phyloP scores from a whole-genome alignment of 2,113 vertebrate genomes.

The Labrus mixtus region DNA sequence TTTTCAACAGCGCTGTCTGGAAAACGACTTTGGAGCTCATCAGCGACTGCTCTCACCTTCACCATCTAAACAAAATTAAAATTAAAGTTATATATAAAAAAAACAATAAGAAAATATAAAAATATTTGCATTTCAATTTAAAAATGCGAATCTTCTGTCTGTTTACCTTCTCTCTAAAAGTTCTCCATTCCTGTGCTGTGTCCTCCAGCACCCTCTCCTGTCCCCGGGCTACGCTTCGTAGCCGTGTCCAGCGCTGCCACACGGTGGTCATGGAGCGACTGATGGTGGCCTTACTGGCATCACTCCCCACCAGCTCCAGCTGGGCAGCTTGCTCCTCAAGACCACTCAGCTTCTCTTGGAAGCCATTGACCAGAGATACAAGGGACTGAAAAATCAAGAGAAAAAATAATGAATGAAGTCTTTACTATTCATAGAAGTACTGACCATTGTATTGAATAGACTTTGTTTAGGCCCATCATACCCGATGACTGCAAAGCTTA shows the following conservation, averaged over 20 bases:
- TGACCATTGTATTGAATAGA: background rate
- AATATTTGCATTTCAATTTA: background rate
- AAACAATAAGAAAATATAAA: background rate
- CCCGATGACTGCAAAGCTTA: constrained; percentile 91
- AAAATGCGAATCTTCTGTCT: background rate
- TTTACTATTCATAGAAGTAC: background rate
- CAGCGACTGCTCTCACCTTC: constrained; percentile 83
- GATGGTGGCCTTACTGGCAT: constrained; percentile 92
- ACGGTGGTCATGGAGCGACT: constrained; percentile 93
- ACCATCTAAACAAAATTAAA: constrained; percentile 77
- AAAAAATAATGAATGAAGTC: background rate
- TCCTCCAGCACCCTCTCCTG: constrained; percentile 94
- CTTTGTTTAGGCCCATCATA: constrained; percentile 53
- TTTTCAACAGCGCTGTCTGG: constrained; percentile 91
- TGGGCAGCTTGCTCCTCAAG: constrained; percentile 90
- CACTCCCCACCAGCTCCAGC: constrained; percentile 90
- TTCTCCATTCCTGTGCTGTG: constrained; percentile 90
- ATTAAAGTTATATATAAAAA: background rate
- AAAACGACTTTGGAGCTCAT: constrained; percentile 88
- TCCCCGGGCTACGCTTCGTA: constrained; percentile 90
- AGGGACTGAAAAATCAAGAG: constrained; percentile 82
- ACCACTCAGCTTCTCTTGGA: constrained; percentile 90
- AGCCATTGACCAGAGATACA: constrained; percentile 89
- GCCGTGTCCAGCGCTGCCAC: constrained; percentile 95
- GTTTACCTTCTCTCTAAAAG: constrained; percentile 89